Base-by-base conservation (phyloP, 2,888 invertebrate species). In the Orthosia gothica region DNA sequence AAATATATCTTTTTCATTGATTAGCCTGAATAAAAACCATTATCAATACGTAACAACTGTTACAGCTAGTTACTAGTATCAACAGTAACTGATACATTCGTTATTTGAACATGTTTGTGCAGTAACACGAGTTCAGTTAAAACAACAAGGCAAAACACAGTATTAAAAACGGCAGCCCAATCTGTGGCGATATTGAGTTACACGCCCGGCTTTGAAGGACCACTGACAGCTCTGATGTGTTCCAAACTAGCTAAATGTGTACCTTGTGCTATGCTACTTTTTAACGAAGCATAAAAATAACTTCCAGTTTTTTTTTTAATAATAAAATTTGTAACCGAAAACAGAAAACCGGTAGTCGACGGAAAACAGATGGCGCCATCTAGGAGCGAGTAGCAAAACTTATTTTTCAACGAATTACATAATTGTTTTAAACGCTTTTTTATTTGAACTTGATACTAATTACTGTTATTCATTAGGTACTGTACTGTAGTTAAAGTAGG, bases 71-170 rank as follows among this genome's bases (percentile, higher is more conserved):
- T 55, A 74, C 66, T 64, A 71, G 55, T 55, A 70, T 75, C 73
- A 74, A 76, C 66, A 74, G 85, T 69, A 81, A 82, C 62, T 47
- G 81, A 88, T 83, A 84, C 77, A 64, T 71, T 76, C 23, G 64
- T 55, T 69, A 52, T 50, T 50, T 55, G 64, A 70, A 64, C 71
- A 74, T 82, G 81, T 88, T 89, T 82, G 74, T 81, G 63, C 71
- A 83, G 86, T 81, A 86, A 84, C 75, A 76, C 65, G 82, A 87
- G 54, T 64, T 74, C 79, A 77, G 81, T 76, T 81, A 80, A 69
- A 75, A 83, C 80, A 87, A 85, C 69, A 88, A 86, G 79, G 87
- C 87, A 89, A 91, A 91, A 91, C 86, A 83, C 85, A 81, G 81
- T 76, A 87, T 81, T 76, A 81, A 88, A 89, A 91, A 91, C 91